Conservation (phyloP, 2,888 invertebrate genomes). For the Trypoxylon attenuatum region DNA sequence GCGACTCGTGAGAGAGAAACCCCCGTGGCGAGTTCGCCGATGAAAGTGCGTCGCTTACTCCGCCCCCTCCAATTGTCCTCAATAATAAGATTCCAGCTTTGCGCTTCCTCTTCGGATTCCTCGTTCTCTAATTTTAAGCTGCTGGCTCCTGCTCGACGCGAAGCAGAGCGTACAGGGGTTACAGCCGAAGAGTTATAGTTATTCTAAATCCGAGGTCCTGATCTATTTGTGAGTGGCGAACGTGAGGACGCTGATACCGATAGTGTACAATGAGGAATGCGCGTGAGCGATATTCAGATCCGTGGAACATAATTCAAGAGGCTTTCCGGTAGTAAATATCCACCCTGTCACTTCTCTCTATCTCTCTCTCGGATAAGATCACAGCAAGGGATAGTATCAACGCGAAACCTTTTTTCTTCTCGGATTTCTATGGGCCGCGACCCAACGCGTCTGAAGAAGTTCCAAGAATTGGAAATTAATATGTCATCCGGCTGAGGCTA, state of each 20-base stretch:
- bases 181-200: constrained; percentile 3
- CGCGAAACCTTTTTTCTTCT: neutral
- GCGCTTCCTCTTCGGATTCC: neutral
- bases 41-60: neutral
- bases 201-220: constrained; percentile 14
- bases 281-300: neutral
- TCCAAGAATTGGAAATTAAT: constrained; percentile 8
- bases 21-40: neutral
- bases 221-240: constrained; percentile 7
- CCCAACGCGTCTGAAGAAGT: no score
- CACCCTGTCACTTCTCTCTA: constrained; percentile 7
- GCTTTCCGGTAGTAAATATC: constrained; percentile 16
- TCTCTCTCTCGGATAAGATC: constrained; percentile 9
- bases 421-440: neutral
- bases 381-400: constrained; percentile 12
- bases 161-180: neutral
- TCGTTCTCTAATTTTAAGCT: neutral
- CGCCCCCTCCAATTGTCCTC: neutral
- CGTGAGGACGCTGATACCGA: constrained; percentile 1
- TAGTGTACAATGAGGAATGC: neutral
- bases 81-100: neutral
- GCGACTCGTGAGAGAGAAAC: constrained; percentile 3
- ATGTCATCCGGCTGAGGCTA: constrained; percentile 7
- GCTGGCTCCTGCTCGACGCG: no score
- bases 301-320: constrained; percentile 8